A percentile compares a stretch with the other conserved stretches of the same genome.
Conservation (phyloP, 2,113 vertebrate genomes). For the Bufo bufo region DNA sequence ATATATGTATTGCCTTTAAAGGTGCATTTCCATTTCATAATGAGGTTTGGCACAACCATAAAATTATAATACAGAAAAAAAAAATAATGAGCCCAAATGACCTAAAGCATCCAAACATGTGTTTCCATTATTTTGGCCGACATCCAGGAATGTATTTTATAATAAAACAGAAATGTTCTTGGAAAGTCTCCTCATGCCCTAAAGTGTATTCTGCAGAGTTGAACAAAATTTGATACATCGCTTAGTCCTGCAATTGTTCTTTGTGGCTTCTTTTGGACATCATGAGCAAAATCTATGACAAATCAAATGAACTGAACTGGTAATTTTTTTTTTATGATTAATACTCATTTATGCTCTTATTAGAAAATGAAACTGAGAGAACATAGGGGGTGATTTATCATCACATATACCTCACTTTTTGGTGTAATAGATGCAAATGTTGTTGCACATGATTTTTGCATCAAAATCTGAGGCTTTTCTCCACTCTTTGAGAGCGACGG, state of each 20-base stretch:
- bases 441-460: too few relatives aligned
- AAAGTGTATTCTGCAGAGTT: neutral
- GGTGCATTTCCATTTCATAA: constrained; percentile 29
- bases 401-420: too few relatives aligned
- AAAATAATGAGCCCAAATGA: neutral
- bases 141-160: neutral
- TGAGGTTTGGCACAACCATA: neutral
- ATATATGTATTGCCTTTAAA: constrained; percentile 42
- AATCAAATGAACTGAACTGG: neutral
- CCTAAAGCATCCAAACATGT: neutral
- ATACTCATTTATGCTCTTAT: neutral
- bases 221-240: neutral
- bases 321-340: too few relatives aligned
- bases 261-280: neutral
- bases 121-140: neutral
- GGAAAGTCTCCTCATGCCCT: neutral
- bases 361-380: too few relatives aligned
- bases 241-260: neutral
- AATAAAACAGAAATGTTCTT: neutral
- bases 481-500: too few relatives aligned
- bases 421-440: too few relatives aligned
- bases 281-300: neutral
- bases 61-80: neutral
- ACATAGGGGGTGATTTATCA: too few relatives aligned
- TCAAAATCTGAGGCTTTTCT: too few relatives aligned